phyloP scores from a whole-genome alignment of 2,797 vertebrate species.

The Phalloptychus januarius region DNA sequence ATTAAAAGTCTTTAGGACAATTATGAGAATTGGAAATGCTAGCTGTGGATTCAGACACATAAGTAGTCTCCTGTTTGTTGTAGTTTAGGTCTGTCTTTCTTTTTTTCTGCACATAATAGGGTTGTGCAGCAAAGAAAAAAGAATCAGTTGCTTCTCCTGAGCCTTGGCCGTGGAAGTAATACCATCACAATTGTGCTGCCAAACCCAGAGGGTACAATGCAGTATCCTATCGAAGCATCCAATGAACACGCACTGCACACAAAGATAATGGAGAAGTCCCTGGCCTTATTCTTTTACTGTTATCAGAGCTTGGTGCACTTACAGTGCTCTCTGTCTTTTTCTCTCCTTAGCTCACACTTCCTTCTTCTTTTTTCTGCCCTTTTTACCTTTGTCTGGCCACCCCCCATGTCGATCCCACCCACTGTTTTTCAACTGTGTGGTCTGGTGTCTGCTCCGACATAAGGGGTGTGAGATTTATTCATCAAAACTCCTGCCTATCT shows the following conservation, averaged over 20 bases:
- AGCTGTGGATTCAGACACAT: slow-evolving; percentile 38
- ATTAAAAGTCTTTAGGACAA: slow-evolving; percentile 76
- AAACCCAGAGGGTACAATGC: slow-evolving; percentile 64
- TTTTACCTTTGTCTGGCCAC: slow-evolving; percentile 55
- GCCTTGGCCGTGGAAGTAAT: slow-evolving; percentile 78
- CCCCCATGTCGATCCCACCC: slow-evolving; percentile 45
- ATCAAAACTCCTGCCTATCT: slow-evolving; percentile 48
- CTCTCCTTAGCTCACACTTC: slow-evolving; percentile 39
- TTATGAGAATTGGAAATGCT: slow-evolving; percentile 69
- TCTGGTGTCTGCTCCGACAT: slow-evolving; percentile 43
- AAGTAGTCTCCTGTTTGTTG: slow-evolving; percentile 50
- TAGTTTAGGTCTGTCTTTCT: slow-evolving; percentile 23
- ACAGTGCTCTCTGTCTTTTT: slow-evolving; percentile 57
- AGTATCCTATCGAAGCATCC: slow-evolving; percentile 64
- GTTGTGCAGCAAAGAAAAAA: slow-evolving; percentile 37
- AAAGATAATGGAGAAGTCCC: slow-evolving; percentile 77
- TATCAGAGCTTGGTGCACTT: slow-evolving; percentile 77
- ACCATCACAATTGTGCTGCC: slow-evolving; percentile 74
- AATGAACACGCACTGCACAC: slow-evolving; percentile 66
- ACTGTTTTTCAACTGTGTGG: slow-evolving; percentile 46
- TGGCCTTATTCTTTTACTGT: slow-evolving; percentile 73
- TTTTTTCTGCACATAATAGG: slow-evolving; percentile 60
- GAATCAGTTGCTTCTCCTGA: slow-evolving; percentile 59
- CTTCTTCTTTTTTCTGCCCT: slow-evolving; percentile 42
- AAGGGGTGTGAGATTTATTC: slow-evolving; percentile 51